Base-by-base conservation (phyloP, 2,113 vertebrate species). In the Recurvirostra avosetta region DNA sequence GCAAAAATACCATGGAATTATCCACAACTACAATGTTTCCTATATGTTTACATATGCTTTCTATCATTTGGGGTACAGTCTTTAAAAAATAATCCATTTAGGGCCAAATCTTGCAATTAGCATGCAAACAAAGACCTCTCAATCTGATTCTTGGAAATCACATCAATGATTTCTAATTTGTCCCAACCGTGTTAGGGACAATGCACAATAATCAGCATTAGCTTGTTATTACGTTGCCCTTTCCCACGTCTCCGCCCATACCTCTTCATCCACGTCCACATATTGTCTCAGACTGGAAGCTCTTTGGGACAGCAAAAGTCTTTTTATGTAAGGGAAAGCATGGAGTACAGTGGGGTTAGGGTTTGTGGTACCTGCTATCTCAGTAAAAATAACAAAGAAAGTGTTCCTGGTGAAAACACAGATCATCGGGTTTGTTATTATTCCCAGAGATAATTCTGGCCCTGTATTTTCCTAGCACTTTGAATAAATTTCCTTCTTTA, bases 151-250 rank as follows among this genome's bases (percentile, higher is more conserved):
- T n/a, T 67, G 55, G 38, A 78, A 78, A 71, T 67, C 14, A 40
- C 7, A 20, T 53, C 20, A 63, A 18, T 36, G 34, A 40, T 47
- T n/a, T 65, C 38, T 65, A 65, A 30, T 65, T 65, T 21, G 26
- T 65, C 62, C 40, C 19, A 67, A 45, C 4, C 47, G 29, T 75
- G 30, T 52, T 65, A 52, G 17, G 30, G 5, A 11, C 23, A 41
- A 21, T 25, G 26, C 2, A 1, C 36, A 66, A 68, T 5, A 14
- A 27, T 13, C 16, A 68, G 15, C 3, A 0, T 59, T 43, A 27
- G 22, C 19, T 71, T 71, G 25, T 45, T 76, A 8, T 18, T 63
- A 23, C 0, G 1, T 17, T 56, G 26, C 9, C 14, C 15, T 86
- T 80, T 86, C 53, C 21, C 15, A 61, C 11, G 79, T 9, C 16